Base-by-base conservation (phyloP, 2,113 vertebrate genomes). In the Isichthys henryi region DNA sequence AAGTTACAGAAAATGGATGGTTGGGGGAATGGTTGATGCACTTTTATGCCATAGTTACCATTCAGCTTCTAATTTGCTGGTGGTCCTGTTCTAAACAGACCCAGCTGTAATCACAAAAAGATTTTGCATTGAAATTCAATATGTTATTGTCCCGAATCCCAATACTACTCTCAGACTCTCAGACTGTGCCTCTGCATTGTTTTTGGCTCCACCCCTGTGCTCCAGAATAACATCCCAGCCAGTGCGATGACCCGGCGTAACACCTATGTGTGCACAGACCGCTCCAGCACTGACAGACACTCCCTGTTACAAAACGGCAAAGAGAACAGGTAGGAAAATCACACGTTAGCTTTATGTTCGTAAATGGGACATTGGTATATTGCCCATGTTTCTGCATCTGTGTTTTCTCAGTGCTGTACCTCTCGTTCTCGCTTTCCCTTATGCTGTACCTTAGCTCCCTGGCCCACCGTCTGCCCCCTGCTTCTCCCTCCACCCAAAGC, bases 211-310 rank as follows among this genome's bases (percentile, higher is more conserved):
- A 89, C 89, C 88, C 17, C 92, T 49, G 19, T 87, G 74, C 27
- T 77, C 1, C 94, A 98, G 97, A 97, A 96, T 89, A 97, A 96
- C 92, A 94, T 97, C 46, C 96, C 97, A 1, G 95, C 97, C 0
- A 97, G 96, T 87, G 96, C 96, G 90, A 98, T 98, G 97, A 97
- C 96, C 19, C 96, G 97, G 48, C 95, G 97, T 66, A 98, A 98
- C 94, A 98, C 97, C 0, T 98, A 98, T 0, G 97, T 98, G 27
- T 98, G 97, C 87, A 97, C 97, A 0, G 97, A 98, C 89, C 95
- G 97, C 21, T 93, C 96, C 0, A 94, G 94, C 82, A 87, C 95
- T 0, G 97, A 98, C 19, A 93, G 97, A 82, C 96, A 96, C 0
- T 91, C 96, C 0, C 94, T 98, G 88, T 94, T 98, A 92, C 97